Base-by-base conservation (phyloP, 2,797 vertebrate genomes). In the Yasuhikotakia modesta region DNA sequence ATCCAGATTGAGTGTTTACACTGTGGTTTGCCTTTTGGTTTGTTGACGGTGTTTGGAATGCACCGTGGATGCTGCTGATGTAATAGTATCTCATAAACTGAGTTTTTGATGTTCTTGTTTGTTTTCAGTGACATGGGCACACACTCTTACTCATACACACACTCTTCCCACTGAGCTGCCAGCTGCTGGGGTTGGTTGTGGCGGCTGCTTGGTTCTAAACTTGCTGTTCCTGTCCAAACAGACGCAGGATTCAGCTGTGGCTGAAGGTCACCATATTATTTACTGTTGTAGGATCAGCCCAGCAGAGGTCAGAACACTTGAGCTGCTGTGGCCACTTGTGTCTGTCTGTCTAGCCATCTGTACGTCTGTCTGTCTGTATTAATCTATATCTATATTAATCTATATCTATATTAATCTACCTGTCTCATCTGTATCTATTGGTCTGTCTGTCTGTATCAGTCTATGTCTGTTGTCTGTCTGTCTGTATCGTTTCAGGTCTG, bases 111-210 rank as follows among this genome's bases (percentile, higher is more conserved):
- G 46, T 69, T 53, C 46, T 48, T 78, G 75, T 73, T 73, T 24
- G 64, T 73, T 43, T 66, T 10, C 27, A 58, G 24, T 43, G 48
- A 52, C 30, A 79, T 65, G 52, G 66, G 50, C 64, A 21, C 60
- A 32, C 45, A 39, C 22, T 46, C 67, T 32, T 32, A 48, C 71
- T 55, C 46, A 53, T 27, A 21, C 32, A 30, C 60, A 50, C 60
- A 27, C 57, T 57, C 19, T 35, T 78, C 80, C 79, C 32, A 68
- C 84, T 81, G 81, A 17, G 84, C 32, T 63, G 74, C 84, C 84
- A 83, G 81, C 79, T 85, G 84, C 81, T 85, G 81, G 77, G 80
- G 83, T 78, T 81, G 76, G 82, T 76, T 74, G 73, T 48, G 58
- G 58, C 52, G 74, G 76, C 81, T 76, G 32, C 73, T 70, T 60